A percentile compares a stretch with the other conserved stretches of the same genome.
Conservation (phyloP, 2,113 vertebrate genomes). For the Anseranas semipalmata region DNA sequence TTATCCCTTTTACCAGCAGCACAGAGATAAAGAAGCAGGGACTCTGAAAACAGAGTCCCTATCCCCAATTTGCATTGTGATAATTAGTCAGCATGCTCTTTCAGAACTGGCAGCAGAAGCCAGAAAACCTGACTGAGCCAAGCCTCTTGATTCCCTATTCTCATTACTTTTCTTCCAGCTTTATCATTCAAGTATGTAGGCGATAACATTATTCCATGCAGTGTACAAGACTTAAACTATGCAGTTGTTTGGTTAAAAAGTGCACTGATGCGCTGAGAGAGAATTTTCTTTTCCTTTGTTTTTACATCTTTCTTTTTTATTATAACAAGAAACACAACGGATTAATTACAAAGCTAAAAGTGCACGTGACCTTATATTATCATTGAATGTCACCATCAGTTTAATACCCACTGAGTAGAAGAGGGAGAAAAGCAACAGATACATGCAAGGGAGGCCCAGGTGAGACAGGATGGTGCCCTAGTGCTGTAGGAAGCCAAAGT, state of each 20-base stretch:
- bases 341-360: slow-evolving; percentile 9
- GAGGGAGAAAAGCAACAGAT: neutral
- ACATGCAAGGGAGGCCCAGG: neutral
- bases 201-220: neutral
- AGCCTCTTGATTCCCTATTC: neutral
- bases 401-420: neutral
- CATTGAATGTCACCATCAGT: neutral
- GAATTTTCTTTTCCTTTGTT: neutral
- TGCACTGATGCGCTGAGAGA: neutral
- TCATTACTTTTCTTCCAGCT: neutral
- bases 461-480: neutral
- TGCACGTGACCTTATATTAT: neutral
- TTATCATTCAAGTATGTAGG: neutral
- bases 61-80: neutral
- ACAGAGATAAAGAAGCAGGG: neutral
- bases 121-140: neutral
- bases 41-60: neutral
- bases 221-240: neutral
- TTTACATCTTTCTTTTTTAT: neutral
- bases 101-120: neutral
- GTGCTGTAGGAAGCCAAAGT: neutral
- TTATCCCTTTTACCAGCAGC: neutral
- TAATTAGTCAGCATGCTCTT: neutral
- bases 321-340: neutral
- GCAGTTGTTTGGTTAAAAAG: neutral